These are phyloP conservation scores for Calephelis perditalis DNA, from an alignment of 2,888 invertebrate species.

Conservation along the genomic window DNA sequence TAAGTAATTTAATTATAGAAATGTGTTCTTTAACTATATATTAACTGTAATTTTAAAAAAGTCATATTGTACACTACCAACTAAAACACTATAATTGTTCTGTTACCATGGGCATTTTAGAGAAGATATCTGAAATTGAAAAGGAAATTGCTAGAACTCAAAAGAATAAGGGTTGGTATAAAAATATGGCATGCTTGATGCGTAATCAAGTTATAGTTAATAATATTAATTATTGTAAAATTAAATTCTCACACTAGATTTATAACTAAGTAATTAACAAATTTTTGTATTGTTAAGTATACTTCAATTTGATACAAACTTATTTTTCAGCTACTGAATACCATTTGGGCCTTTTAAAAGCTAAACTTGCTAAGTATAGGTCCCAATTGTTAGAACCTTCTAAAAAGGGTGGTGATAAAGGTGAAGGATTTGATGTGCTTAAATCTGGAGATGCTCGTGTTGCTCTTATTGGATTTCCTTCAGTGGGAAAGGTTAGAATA, in stretches of 20 bases:
- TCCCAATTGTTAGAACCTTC: slow-evolving; percentile 96
- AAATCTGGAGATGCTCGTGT: slow-evolving; percentile 99
- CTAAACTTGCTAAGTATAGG: slow-evolving; percentile 96
- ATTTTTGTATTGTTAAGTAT: too few relatives aligned
- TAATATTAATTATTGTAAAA: not conserved
- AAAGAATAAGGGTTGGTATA: slow-evolving; percentile 94
- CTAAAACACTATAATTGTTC: not conserved
- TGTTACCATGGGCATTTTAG: slow-evolving; percentile 94
- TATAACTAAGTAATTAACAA: too few relatives aligned
- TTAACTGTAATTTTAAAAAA: not conserved
- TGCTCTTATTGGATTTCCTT: slow-evolving; percentile 98
- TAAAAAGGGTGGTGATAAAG: slow-evolving; percentile 93
- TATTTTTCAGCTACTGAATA: slow-evolving; percentile 94
- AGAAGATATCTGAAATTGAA: slow-evolving; percentile 99
- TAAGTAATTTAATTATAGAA: not conserved
- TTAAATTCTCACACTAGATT: not conserved
- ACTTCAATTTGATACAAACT: too few relatives aligned
- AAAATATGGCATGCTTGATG: too few relatives aligned
- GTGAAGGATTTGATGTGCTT: slow-evolving; percentile 98
- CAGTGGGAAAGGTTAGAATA: slow-evolving; percentile 91
- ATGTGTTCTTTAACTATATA: not conserved
- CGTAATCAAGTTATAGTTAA: too few relatives aligned
- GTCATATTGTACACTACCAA: not conserved
- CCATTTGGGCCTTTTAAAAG: slow-evolving; percentile 98
- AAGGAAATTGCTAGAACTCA: slow-evolving; percentile 98